Evolutionary conservation across 2,797 vertebrate species (phyloP).

Genomic region (Mus spretus): DNA sequence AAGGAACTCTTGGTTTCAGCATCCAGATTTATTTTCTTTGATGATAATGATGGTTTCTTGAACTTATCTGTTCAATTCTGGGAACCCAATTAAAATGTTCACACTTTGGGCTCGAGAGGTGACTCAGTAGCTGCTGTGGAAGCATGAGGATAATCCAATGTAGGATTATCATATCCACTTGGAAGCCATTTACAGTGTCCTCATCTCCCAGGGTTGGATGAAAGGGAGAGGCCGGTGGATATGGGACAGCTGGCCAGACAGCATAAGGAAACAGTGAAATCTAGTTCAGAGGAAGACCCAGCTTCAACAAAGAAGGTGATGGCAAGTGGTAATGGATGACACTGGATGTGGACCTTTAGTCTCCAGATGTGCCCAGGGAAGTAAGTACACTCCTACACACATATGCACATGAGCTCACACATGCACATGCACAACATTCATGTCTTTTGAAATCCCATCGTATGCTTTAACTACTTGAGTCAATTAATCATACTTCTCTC

Average conservation of each 20-base stretch:
- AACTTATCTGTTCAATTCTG: not conserved
- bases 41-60: conserved; percentile 8
- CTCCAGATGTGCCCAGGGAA: not conserved
- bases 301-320: not conserved
- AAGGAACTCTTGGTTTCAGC: not conserved
- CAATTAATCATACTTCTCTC: not conserved
- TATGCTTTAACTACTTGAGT: not conserved
- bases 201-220: not conserved
- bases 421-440: not conserved
- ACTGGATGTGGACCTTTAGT: not conserved
- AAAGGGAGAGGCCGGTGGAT: not conserved
- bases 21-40: conserved; percentile 7
- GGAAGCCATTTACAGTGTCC: not conserved
- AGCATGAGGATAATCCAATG: not conserved
- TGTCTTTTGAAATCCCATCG: not conserved
- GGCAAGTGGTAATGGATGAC: not conserved
- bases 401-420: not conserved
- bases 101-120: not conserved
- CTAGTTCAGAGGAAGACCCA: not conserved
- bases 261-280: not conserved
- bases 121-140: not conserved
- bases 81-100: not conserved
- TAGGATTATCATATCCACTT: not conserved
- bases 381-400: not conserved
- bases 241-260: not conserved